Evolutionary conservation across 2,797 vertebrate genomes (phyloP).

Genomic region (Siniperca scherzeri): DNA sequence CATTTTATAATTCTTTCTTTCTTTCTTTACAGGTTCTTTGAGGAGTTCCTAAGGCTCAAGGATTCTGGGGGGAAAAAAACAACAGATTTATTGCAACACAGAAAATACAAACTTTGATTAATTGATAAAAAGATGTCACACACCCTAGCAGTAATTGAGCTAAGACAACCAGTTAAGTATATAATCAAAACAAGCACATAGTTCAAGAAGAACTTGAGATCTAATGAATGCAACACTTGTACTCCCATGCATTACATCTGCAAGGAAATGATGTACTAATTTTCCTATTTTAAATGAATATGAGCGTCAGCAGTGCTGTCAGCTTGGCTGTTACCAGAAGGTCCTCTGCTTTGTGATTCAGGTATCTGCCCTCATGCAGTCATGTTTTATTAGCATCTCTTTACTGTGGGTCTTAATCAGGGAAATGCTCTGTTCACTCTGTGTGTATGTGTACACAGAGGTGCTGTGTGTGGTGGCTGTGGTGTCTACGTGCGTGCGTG

Average conservation of each 20-base stretch:
- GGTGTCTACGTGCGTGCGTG: neutral
- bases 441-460: conserved; percentile 32
- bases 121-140: neutral
- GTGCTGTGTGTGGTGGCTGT: conserved; percentile 12
- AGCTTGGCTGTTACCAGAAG: conserved; percentile 36
- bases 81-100: neutral
- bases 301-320: neutral
- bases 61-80: neutral
- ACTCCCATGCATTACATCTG: neutral
- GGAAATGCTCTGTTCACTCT: conserved; percentile 56
- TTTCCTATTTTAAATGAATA: neutral
- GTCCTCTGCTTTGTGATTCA: no score
- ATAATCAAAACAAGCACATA: neutral
- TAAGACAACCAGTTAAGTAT: neutral
- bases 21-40: neutral
- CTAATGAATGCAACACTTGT: conserved; percentile 22
- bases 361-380: conserved; percentile 27
- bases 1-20: neutral
- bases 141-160: neutral
- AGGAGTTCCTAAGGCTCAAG: neutral
- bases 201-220: neutral
- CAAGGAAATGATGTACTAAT: neutral
- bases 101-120: neutral
- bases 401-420: conserved; percentile 62
- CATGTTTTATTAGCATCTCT: conserved; percentile 59